Evolutionary conservation across 2,888 invertebrate genomes (phyloP).

Genomic region (Iphiclides podalirius): DNA sequence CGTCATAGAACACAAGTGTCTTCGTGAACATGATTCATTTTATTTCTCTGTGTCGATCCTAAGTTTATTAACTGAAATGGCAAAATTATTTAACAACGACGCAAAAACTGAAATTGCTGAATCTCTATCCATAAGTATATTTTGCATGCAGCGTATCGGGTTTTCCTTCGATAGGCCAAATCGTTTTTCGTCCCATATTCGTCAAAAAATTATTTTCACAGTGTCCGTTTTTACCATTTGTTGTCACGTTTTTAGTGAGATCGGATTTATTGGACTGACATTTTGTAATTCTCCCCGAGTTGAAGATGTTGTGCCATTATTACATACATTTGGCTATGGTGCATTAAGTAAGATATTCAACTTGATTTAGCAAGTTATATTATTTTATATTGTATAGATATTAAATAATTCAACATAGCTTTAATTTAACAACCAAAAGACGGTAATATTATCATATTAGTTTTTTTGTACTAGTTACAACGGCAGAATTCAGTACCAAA

Average conservation of each 20-base stretch:
- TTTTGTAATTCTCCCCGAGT: slow-evolving; percentile 64
- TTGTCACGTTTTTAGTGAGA: slow-evolving; percentile 68
- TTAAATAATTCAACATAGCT: too few relatives aligned
- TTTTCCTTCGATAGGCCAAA: slow-evolving; percentile 52
- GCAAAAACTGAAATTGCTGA: slow-evolving; percentile 60
- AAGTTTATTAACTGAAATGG: slow-evolving; percentile 37
- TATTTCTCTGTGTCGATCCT: not conserved
- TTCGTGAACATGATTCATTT: not conserved
- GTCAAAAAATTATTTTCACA: slow-evolving; percentile 53
- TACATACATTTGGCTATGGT: slow-evolving; percentile 71
- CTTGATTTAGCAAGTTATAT: too few relatives aligned
- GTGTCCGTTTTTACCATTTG: slow-evolving; percentile 54
- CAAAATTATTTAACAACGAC: slow-evolving; percentile 38
- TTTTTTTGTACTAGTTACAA: too few relatives aligned
- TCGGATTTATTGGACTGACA: slow-evolving; percentile 59
- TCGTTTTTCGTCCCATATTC: slow-evolving; percentile 37
- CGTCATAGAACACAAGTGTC: not conserved
- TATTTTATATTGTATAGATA: too few relatives aligned
- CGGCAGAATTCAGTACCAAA: too few relatives aligned
- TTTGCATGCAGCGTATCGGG: slow-evolving; percentile 61
- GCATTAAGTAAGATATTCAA: slow-evolving; percentile 56
- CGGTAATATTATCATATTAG: too few relatives aligned
- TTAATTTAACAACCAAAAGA: too few relatives aligned
- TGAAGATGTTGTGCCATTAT: slow-evolving; percentile 69
- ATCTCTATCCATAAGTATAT: slow-evolving; percentile 52